phyloP scores from a whole-genome alignment of 2,888 invertebrate species.

The Hypolimnas misippus region DNA sequence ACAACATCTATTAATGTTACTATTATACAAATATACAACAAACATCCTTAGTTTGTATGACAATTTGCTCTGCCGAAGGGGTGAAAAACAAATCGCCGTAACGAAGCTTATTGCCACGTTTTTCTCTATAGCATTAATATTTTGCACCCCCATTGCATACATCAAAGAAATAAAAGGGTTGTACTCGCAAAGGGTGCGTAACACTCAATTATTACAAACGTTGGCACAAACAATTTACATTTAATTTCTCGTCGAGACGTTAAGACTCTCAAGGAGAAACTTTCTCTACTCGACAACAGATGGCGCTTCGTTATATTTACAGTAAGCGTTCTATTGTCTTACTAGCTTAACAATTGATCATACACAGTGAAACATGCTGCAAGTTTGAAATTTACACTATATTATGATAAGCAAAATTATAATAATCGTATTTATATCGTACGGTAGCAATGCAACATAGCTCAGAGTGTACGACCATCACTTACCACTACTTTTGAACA shows the following conservation, averaged over 20 bases:
- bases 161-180: conserved; percentile 82
- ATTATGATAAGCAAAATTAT: conserved; percentile 39
- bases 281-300: conserved; percentile 73
- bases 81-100: conserved; percentile 74
- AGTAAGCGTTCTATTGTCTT: conserved; percentile 50
- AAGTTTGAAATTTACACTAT: conserved; percentile 40
- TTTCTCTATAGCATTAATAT: conserved; percentile 75
- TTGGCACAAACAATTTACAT: conserved; percentile 81
- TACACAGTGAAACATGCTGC: conserved; percentile 62
- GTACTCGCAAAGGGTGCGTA: conserved; percentile 72
- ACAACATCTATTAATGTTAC: conserved; percentile 68
- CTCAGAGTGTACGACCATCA: conserved; percentile 59
- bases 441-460: conserved; percentile 50
- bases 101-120: conserved; percentile 76
- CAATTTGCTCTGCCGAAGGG: conserved; percentile 66
- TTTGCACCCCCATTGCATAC: conserved; percentile 78
- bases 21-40: conserved; percentile 70
- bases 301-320: conserved; percentile 76
- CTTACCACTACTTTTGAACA: conserved; percentile 80
- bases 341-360: conserved; percentile 60
- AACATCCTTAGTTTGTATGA: conserved; percentile 71
- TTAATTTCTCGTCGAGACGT: conserved; percentile 55
- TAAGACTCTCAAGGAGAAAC: conserved; percentile 47
- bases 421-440: conserved; percentile 41
- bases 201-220: conserved; percentile 80